Percentiles rank a stretch among this genome's conserved stretches.
Evolutionary conservation across 2,113 vertebrate genomes (phyloP).

Genomic region (Coturnix japonica): DNA sequence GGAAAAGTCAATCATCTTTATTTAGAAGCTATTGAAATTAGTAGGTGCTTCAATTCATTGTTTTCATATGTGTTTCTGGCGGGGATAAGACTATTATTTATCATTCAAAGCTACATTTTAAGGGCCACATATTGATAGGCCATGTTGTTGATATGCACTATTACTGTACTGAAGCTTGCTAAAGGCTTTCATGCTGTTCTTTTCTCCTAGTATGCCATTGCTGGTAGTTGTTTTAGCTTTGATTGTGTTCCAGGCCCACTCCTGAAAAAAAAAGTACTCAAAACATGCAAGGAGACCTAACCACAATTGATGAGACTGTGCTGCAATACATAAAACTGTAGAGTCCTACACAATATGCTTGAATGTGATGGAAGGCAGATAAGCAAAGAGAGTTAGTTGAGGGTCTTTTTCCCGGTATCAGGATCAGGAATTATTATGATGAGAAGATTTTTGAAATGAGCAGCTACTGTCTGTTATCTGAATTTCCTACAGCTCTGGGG

Average conservation of each 20-base stretch:
- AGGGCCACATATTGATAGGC: neutral
- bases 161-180: neutral
- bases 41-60: neutral
- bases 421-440: neutral
- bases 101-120: conserved; percentile 4
- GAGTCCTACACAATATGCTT: neutral
- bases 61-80: neutral
- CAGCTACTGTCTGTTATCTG: neutral
- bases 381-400: conserved; percentile 31
- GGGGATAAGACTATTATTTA: neutral
- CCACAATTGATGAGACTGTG: neutral
- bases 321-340: neutral
- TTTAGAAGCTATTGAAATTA: neutral
- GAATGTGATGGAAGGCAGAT: neutral
- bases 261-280: conserved; percentile 4
- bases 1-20: neutral
- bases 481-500: neutral
- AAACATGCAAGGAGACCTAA: neutral
- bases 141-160: neutral
- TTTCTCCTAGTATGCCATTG: neutral
- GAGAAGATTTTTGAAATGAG: neutral
- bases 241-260: neutral
- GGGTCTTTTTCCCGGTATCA: neutral
- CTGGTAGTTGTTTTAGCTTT: neutral
- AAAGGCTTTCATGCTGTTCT: conserved; percentile 15